A percentile compares a stretch with the other conserved stretches of the same genome.
Conservation (phyloP, 2,113 vertebrate genomes). For the Ornithorhynchus anatinus region DNA sequence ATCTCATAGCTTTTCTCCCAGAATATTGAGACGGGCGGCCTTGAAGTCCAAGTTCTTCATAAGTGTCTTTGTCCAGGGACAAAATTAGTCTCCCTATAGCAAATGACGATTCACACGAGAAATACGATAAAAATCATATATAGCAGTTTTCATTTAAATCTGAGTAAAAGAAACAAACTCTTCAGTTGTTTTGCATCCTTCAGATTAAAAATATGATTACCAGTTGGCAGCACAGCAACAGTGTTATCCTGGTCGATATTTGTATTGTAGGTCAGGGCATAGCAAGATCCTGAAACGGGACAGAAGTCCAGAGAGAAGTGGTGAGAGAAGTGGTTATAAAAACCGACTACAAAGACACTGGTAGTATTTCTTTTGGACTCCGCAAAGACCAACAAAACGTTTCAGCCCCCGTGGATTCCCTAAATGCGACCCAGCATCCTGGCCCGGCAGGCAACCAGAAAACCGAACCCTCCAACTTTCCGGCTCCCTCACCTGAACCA, state of each 20-base stretch:
- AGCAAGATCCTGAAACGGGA: slow-evolving; percentile 77
- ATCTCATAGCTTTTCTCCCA: slow-evolving; percentile 78
- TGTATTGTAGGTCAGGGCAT: slow-evolving; percentile 81
- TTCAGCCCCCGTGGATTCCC: no score
- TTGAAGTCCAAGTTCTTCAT: slow-evolving; percentile 87
- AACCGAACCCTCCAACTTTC: no score
- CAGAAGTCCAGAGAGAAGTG: background rate
- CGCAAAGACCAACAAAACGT: no score
- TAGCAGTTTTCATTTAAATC: background rate
- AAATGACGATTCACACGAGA: background rate
- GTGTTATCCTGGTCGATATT: slow-evolving; percentile 88
- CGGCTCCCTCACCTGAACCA: no score
- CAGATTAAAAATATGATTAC: slow-evolving; percentile 62
- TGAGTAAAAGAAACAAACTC: background rate
- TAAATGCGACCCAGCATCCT: no score
- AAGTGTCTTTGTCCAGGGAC: slow-evolving; percentile 92
- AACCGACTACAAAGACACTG: background rate
- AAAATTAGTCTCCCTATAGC: slow-evolving; percentile 83
- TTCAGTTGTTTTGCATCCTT: background rate
- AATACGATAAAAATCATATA: background rate
- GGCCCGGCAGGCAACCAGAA: no score
- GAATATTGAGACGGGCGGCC: slow-evolving; percentile 83
- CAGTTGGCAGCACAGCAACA: slow-evolving; percentile 80
- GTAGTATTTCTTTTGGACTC: background rate
- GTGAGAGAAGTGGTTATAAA: no score